These are phyloP conservation scores for Leptoclinus maculatus DNA, from an alignment of 2,797 vertebrate genomes.

Conservation along the genomic window DNA sequence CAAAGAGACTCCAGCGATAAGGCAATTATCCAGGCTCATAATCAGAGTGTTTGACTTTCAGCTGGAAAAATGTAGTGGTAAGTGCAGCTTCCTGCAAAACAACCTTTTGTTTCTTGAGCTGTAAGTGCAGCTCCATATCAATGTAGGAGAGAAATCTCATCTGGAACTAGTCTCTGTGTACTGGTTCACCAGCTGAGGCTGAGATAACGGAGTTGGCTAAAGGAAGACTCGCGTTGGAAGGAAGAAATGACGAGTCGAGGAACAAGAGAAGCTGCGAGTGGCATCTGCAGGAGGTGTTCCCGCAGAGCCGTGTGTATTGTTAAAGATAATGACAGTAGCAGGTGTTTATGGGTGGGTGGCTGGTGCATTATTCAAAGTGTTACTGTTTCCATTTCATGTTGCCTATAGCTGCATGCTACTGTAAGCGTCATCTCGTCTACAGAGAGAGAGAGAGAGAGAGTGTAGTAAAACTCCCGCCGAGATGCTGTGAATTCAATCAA, in stretches of 20 bases:
- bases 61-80: conserved; percentile 18
- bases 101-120: conserved; percentile 3
- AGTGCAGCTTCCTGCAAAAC: conserved; percentile 15
- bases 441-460: conserved; percentile 25
- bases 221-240: conserved; percentile 20
- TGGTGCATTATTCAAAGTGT: conserved; percentile 49
- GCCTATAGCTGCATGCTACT: conserved; percentile 28
- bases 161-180: conserved; percentile 4
- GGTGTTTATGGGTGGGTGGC: conserved; percentile 22
- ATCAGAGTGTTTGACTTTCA: conserved; percentile 37
- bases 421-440: conserved; percentile 28
- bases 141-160: conserved; percentile 17
- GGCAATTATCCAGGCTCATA: conserved; percentile 38
- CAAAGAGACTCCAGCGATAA: conserved; percentile 11
- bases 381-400: conserved; percentile 36
- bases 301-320: conserved; percentile 39
- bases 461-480: conserved; percentile 41
- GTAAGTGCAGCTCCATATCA: neutral
- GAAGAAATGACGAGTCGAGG: conserved; percentile 1
- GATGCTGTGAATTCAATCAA: conserved; percentile 50
- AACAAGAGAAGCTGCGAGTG: conserved; percentile 16
- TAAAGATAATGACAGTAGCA: conserved; percentile 56
- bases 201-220: conserved; percentile 12
- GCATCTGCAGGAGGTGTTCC: conserved; percentile 33
- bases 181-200: conserved; percentile 10